Evolutionary conservation across 2,797 vertebrate genomes (phyloP).

Genomic region (Protosalanx chinensis): DNA sequence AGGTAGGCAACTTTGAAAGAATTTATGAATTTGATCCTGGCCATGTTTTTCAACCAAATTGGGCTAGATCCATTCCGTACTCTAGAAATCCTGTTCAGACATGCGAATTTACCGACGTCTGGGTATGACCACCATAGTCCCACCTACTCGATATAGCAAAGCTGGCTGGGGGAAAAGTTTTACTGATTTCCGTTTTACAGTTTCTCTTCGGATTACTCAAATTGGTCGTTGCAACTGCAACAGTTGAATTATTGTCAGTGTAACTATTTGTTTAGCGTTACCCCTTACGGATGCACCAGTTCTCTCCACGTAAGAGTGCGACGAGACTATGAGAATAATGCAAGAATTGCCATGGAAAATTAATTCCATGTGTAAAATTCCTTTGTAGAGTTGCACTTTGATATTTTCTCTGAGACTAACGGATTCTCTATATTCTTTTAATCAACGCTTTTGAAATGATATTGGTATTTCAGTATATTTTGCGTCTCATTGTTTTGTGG

Average conservation of each 20-base stretch:
- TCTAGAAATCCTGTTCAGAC: not conserved
- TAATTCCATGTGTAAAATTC: not conserved
- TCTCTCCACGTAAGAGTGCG: conserved; percentile 12
- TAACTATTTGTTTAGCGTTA: not conserved
- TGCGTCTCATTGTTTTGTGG: conserved; percentile 13
- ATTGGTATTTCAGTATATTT: not conserved
- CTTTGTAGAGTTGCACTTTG: not conserved
- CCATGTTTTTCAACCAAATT: not conserved
- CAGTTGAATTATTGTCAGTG: not conserved
- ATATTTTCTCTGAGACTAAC: conserved; percentile 18
- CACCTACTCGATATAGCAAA: not conserved
- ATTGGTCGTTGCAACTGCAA: not conserved
- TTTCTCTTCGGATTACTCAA: not conserved
- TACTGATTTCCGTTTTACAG: not conserved
- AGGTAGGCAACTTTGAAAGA: not conserved
- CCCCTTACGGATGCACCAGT: not conserved
- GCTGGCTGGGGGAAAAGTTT: not conserved
- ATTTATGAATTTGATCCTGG: not conserved
- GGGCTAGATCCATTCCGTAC: not conserved
- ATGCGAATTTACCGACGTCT: not conserved
- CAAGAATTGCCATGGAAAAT: not conserved
- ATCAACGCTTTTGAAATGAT: not conserved
- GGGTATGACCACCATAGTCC: not conserved
- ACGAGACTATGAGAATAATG: not conserved
- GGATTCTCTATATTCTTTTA: conserved; percentile 33